A percentile compares a stretch with the other conserved stretches of the same genome.
phyloP scores from a whole-genome alignment of 2,797 vertebrate species.

The Thamnophis elegans region DNA sequence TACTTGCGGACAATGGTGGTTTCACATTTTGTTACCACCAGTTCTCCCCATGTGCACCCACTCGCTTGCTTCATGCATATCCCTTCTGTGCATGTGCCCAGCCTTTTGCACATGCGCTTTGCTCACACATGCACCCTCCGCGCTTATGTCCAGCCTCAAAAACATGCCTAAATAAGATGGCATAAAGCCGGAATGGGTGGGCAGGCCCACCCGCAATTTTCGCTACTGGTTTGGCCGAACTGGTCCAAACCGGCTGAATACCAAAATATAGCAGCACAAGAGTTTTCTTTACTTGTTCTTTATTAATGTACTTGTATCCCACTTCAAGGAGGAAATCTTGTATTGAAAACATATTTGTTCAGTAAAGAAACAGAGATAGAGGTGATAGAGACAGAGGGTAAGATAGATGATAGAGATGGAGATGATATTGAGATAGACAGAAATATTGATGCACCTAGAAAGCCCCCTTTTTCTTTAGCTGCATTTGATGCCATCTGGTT shows the following conservation, averaged over 20 bases:
- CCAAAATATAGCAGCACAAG: background rate
- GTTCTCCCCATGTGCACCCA: too few relatives aligned
- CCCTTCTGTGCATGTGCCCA: too few relatives aligned
- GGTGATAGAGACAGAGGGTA: background rate
- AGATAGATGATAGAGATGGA: background rate
- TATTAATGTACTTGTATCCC: background rate
- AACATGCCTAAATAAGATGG: too few relatives aligned
- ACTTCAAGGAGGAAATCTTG: background rate
- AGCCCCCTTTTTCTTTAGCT: background rate
- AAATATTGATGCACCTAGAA: background rate
- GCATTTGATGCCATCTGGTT: background rate
- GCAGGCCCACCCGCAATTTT: too few relatives aligned
- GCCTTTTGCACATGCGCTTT: too few relatives aligned
- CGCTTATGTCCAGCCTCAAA: too few relatives aligned
- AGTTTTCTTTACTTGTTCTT: background rate
- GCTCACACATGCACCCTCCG: too few relatives aligned
- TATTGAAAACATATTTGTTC: background rate
- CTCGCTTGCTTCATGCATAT: too few relatives aligned
- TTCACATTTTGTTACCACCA: too few relatives aligned
- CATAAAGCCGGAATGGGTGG: too few relatives aligned
- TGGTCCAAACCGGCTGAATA: too few relatives aligned
- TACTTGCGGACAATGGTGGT: background rate
- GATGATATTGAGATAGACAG: background rate
- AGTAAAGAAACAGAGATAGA: background rate
- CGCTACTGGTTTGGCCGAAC: too few relatives aligned